Conservation (phyloP, 2,113 vertebrate genomes). For the Pleuronectes platessa region DNA sequence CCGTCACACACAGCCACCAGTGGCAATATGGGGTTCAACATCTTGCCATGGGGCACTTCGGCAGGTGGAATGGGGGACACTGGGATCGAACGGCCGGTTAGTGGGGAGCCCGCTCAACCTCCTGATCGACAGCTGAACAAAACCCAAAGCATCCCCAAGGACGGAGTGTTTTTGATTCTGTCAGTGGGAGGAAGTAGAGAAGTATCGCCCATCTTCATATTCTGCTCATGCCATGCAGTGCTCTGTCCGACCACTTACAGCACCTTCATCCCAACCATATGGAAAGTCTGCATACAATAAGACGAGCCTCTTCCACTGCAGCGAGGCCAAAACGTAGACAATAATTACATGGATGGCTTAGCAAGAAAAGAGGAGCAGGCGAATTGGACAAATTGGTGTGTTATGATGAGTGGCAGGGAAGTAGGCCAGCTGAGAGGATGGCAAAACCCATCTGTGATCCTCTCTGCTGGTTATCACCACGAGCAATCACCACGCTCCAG, state of each 20-base stretch:
- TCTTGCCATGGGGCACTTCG: no score
- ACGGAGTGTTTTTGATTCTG: neutral
- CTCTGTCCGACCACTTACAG: constrained; percentile 4
- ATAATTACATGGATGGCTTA: constrained; percentile 71
- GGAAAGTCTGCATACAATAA: constrained; percentile 36
- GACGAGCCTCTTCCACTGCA: constrained; percentile 32
- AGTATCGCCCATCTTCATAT: no score
- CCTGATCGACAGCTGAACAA: no score
- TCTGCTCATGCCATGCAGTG: neutral
- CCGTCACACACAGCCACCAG: no score
- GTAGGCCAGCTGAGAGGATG: constrained; percentile 69
- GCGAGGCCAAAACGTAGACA: constrained; percentile 51
- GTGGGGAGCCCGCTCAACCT: no score
- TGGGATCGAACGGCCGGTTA: no score
- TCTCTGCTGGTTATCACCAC: constrained; percentile 55
- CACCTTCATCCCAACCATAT: neutral
- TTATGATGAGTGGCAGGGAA: constrained; percentile 61
- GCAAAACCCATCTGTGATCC: constrained; percentile 71
- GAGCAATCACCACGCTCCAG: constrained; percentile 39
- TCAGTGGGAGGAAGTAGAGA: no score
- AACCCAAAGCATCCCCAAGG: neutral
- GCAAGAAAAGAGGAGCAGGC: constrained; percentile 50
- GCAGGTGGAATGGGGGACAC: no score
- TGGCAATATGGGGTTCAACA: no score
- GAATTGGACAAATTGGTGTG: constrained; percentile 68